Evolutionary conservation across 1,140 invertebrate genomes (phyloP).

Genomic region (Hycleus cichorii): DNA sequence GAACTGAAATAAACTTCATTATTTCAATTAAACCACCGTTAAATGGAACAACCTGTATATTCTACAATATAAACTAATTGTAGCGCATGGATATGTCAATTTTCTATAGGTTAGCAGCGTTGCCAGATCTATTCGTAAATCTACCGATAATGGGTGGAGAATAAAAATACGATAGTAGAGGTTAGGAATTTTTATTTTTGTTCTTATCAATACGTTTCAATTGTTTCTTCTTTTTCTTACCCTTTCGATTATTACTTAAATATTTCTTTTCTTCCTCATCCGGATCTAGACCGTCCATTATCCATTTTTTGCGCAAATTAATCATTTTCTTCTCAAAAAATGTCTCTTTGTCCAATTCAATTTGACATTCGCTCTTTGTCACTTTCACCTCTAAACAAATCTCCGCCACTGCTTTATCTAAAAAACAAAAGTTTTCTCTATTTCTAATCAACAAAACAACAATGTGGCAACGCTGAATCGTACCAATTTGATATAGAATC

Average conservation of each 20-base stretch:
- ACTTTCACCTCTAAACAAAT: constrained; percentile 90
- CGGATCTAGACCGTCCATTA: constrained; percentile 75
- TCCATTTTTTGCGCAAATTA: constrained; percentile 81
- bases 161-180: too few species aligned
- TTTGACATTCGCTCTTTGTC: constrained; percentile 83
- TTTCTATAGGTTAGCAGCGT: too few species aligned
- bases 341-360: constrained; percentile 83
- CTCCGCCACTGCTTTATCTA: constrained; percentile 74
- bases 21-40: too few species aligned
- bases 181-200: background rate
- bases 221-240: constrained; percentile 41
- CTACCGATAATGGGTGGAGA: too few species aligned
- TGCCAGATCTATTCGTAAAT: too few species aligned
- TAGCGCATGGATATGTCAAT: too few species aligned
- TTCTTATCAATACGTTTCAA: constrained; percentile 16
- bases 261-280: constrained; percentile 62
- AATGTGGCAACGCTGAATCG: too few species aligned
- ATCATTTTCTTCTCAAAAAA: constrained; percentile 84
- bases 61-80: too few species aligned
- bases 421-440: constrained; percentile 18
- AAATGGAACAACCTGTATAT: too few species aligned
- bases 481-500: too few species aligned
- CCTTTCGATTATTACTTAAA: constrained; percentile 44
- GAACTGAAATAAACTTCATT: background rate
- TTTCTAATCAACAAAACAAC: background rate